Evolutionary conservation across 2,797 vertebrate species (phyloP).

Genomic region (Spinibarbus caldwelli): DNA sequence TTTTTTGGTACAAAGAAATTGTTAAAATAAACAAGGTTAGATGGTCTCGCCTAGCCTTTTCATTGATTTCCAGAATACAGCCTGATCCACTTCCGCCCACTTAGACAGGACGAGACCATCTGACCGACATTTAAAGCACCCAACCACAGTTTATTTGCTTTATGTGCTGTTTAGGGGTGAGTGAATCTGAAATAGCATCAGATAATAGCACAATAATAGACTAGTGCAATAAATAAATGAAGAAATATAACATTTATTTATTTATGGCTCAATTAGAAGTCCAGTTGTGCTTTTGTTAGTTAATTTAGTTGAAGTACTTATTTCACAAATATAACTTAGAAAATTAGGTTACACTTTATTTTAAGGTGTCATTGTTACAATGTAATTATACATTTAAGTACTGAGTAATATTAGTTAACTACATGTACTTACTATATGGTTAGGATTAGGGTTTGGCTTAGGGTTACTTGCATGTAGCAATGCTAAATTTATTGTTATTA

Average conservation of each 20-base stretch:
- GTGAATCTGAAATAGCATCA: neutral
- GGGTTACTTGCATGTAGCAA: too few species aligned
- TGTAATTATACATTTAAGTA: too few species aligned
- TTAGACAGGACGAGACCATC: neutral
- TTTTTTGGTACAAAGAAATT: neutral
- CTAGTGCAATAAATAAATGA: neutral
- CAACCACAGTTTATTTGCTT: neutral
- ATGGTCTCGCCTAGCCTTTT: neutral
- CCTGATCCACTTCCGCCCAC: neutral
- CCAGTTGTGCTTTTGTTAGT: neutral
- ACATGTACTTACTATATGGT: too few species aligned
- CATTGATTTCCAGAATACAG: neutral
- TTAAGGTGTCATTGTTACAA: too few species aligned
- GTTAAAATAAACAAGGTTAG: constrained; percentile 10
- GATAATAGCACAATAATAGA: neutral
- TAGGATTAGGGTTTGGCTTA: too few species aligned
- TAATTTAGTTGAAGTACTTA: neutral
- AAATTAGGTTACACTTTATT: too few species aligned
- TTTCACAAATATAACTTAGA: neutral
- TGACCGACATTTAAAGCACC: neutral
- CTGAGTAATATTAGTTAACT: too few species aligned
- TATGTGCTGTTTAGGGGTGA: neutral
- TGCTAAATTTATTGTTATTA: too few species aligned
- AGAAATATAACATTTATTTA: too few species aligned
- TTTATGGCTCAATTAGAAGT: neutral